These are phyloP conservation scores for Ictalurus punctatus DNA, from an alignment of 2,113 vertebrate species.

Conservation along the genomic window DNA sequence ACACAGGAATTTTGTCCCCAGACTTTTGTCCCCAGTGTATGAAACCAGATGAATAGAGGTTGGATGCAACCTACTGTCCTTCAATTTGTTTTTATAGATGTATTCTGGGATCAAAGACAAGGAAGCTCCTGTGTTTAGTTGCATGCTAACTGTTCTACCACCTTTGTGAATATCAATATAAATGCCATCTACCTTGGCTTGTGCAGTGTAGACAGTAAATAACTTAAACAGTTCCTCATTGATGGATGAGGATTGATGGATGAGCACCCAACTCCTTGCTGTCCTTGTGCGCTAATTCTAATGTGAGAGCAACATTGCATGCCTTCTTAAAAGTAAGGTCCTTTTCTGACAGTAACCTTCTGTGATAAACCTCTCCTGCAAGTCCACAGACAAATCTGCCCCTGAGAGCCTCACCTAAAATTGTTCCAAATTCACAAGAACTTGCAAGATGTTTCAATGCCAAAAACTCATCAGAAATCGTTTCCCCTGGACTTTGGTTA, in stretches of 20 bases:
- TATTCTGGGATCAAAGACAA: slow-evolving; percentile 12
- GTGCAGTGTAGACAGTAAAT: slow-evolving; percentile 31
- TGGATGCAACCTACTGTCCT: neutral
- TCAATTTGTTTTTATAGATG: neutral
- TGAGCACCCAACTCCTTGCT: no score
- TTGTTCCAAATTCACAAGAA: slow-evolving; percentile 13
- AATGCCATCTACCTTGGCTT: slow-evolving; percentile 3
- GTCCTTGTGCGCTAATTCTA: no score
- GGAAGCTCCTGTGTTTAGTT: slow-evolving; percentile 19
- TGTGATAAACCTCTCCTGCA: neutral
- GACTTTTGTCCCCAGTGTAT: slow-evolving; percentile 16
- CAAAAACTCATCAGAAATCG: neutral
- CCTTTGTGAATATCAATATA: neutral
- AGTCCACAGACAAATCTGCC: slow-evolving; percentile 32
- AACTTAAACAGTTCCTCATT: slow-evolving; percentile 1
- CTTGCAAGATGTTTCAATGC: neutral
- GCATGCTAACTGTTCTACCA: slow-evolving; percentile 13
- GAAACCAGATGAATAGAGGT: neutral
- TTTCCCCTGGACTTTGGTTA: no score
- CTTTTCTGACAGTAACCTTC: no score
- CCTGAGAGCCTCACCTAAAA: slow-evolving; percentile 29
- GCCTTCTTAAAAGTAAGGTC: no score
- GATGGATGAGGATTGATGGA: no score
- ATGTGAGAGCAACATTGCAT: no score
- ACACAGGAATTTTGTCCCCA: slow-evolving; percentile 7